Conservation (phyloP, 2,797 vertebrate species). For the Eulemur rubriventer region DNA sequence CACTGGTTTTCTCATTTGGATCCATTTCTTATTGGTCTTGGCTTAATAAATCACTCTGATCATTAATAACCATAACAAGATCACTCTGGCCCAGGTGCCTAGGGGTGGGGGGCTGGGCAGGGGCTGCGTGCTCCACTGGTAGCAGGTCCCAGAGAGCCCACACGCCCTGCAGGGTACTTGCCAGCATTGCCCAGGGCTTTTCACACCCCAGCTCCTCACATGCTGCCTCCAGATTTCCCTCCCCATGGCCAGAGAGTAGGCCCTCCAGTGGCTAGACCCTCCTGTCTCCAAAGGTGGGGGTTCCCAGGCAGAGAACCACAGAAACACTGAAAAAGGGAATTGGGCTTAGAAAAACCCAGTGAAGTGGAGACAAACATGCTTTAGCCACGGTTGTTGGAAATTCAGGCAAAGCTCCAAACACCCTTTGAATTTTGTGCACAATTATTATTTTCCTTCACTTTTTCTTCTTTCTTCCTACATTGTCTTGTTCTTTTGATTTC, state of each 20-base stretch:
- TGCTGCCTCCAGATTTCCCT: not conserved
- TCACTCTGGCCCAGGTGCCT: not conserved
- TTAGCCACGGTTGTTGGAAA: not conserved
- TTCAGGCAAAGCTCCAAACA: not conserved
- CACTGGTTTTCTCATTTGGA: not conserved
- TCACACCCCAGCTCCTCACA: no score
- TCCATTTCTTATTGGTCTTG: not conserved
- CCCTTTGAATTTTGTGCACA: not conserved
- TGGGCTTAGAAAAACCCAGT: not conserved
- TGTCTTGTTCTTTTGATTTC: not conserved
- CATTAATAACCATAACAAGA: constrained; percentile 7
- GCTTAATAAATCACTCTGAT: not conserved
- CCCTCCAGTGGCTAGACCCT: not conserved
- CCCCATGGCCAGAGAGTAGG: no score
- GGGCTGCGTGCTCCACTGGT: fast-evolving
- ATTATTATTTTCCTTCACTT: not conserved
- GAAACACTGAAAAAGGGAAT: not conserved
- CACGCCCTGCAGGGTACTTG: not conserved
- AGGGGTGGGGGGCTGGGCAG: not conserved
- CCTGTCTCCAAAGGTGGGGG: not conserved
- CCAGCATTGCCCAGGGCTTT: fast-evolving
- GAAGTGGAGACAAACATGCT: not conserved
- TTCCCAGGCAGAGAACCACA: not conserved
- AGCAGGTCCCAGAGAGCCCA: not conserved
- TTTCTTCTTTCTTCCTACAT: not conserved